Base-by-base conservation (phyloP, 2,797 vertebrate genomes). In the Cynopterus sphinx region DNA sequence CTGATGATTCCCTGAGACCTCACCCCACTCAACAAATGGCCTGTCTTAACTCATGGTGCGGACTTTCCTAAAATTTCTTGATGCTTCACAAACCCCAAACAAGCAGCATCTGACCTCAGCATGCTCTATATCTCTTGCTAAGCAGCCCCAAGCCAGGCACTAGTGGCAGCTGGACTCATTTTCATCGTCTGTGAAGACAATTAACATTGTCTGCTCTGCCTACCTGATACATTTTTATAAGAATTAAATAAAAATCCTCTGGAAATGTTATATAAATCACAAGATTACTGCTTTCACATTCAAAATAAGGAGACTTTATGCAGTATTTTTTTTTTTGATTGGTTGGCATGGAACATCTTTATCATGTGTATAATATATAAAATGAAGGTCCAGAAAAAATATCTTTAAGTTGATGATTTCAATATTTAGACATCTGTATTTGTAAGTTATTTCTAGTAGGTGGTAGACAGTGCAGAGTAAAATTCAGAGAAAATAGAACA, bases 231-330 rank as follows among this genome's bases (percentile, higher is more conserved):
- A 57, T 46, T 95, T 96, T 92, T 89, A 9, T 93, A 81, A 84
- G 36, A 95, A 95, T 86, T 94, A 70, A 77, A 46, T 74, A 78
- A 70, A 96, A 86, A 83, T 53, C 24, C 51, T 71, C 10, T 68
- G 55, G 74, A 81, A 43, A 15, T 49, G 26, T 43, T 33, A 82
- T 36, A 74, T 26, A 93, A 91, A 86, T 65, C 28, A 86, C 16
- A 91, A 78, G 46, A 74, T 22, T 12, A 63, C 31, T 28, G 7
- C 24, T 81, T 96, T 77, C 33, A 95, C 12, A 86, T 88, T 46
- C 21, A 92, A 88, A 65, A 63, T 49, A 86, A 65, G 31, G 28
- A 73, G 6, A 36, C 19, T 79, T 79, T 86, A 55, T 22, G 53
- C 9, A 59, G 53, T 51, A 5, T 17, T 46, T 5, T 26, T 26